These are phyloP conservation scores for Catagonus wagneri DNA, from an alignment of 2,113 vertebrate species.

Conservation along the genomic window DNA sequence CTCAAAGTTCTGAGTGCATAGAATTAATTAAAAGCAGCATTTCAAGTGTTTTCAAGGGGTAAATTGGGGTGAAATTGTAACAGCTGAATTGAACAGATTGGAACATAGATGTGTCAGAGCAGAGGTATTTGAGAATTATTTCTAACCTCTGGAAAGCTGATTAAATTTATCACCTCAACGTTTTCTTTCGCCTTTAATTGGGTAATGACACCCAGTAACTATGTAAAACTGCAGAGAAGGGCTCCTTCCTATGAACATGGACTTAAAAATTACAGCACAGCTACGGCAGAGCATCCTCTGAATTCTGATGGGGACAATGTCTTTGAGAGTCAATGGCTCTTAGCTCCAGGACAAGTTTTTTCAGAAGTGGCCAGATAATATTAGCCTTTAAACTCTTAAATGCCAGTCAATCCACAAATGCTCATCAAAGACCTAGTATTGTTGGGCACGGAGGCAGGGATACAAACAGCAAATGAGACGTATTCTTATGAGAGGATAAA, in stretches of 20 bases:
- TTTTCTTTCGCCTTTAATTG: conserved; percentile 27
- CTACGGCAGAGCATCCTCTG: not conserved
- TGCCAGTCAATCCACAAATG: not conserved
- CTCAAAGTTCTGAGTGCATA: conserved; percentile 68
- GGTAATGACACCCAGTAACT: not conserved
- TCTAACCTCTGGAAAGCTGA: conserved; percentile 42
- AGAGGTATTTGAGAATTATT: conserved; percentile 27
- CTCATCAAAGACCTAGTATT: not conserved
- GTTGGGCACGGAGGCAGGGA: not conserved
- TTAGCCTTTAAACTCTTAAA: not conserved
- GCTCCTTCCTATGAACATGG: not conserved
- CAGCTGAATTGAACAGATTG: conserved; percentile 54
- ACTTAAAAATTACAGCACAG: not conserved
- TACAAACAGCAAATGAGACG: not conserved
- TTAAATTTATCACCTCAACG: conserved; percentile 42
- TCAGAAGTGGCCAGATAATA: not conserved
- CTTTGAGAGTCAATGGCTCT: not conserved
- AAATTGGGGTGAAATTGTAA: conserved; percentile 71
- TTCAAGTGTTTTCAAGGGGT: conserved; percentile 65
- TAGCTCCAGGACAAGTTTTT: not conserved
- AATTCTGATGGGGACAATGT: not conserved
- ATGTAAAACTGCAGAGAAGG: not conserved
- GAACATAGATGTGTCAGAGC: conserved; percentile 6
- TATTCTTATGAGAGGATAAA: not conserved
- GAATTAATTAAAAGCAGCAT: conserved; percentile 69